A percentile compares a stretch with the other conserved stretches of the same genome.
Conservation (phyloP, 2,113 vertebrate species). For the Conger conger region DNA sequence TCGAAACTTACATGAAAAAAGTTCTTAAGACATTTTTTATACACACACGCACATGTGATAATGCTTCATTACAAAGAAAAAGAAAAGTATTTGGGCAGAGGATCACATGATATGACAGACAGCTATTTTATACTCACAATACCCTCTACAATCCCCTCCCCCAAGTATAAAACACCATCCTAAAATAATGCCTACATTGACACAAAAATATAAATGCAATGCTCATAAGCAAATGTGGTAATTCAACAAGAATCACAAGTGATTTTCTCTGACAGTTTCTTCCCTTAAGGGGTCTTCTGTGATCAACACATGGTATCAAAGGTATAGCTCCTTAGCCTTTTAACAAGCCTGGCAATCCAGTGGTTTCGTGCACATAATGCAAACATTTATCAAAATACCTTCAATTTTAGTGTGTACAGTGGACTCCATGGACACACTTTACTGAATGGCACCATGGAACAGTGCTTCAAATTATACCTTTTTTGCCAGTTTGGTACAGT, state of each 20-base stretch:
- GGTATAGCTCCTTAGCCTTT: slow-evolving; percentile 18
- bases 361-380: slow-evolving; percentile 28
- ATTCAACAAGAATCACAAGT: slow-evolving; percentile 41
- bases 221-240: slow-evolving; percentile 34
- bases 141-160: slow-evolving; percentile 8
- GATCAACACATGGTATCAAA: slow-evolving; percentile 27
- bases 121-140: slow-evolving; percentile 40
- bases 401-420: background rate
- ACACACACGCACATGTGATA: slow-evolving; percentile 45
- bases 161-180: slow-evolving; percentile 40
- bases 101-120: slow-evolving; percentile 41
- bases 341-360: slow-evolving; percentile 28
- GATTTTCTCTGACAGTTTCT: slow-evolving; percentile 27
- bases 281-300: slow-evolving; percentile 8
- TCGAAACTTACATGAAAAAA: slow-evolving; percentile 36
- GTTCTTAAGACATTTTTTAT: slow-evolving; percentile 42
- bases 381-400: slow-evolving; percentile 1
- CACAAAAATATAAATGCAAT: slow-evolving; percentile 43
- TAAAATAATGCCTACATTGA: slow-evolving; percentile 42
- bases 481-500: background rate
- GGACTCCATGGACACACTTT: background rate
- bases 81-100: slow-evolving; percentile 30
- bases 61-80: slow-evolving; percentile 42
- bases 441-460: background rate
- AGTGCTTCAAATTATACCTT: background rate